Evolutionary conservation across 2,797 vertebrate genomes (phyloP).

Genomic region (Monodelphis domestica): DNA sequence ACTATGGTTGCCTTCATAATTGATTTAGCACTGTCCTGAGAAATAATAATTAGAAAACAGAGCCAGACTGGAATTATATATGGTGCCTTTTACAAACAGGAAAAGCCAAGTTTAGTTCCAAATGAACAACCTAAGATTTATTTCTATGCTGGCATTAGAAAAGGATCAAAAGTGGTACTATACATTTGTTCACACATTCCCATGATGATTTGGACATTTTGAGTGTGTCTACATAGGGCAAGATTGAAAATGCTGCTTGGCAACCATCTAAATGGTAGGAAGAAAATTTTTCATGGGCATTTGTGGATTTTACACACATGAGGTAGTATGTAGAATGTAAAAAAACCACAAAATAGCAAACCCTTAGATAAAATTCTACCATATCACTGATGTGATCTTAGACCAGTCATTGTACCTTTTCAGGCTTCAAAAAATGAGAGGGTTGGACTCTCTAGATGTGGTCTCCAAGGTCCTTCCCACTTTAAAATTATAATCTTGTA

Average conservation of each 20-base stretch:
- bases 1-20: background rate
- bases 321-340: background rate
- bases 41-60: constrained; percentile 51
- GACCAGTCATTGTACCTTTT: background rate
- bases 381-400: background rate
- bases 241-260: background rate
- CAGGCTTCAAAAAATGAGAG: background rate
- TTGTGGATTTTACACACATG: background rate
- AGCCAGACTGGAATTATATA: constrained; percentile 32
- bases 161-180: background rate
- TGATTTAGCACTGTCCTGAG: constrained; percentile 52
- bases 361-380: background rate
- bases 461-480: background rate
- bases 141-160: background rate
- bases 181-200: background rate
- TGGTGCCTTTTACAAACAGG: constrained; percentile 29
- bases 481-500: background rate
- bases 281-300: background rate
- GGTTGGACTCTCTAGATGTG: background rate
- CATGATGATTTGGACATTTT: background rate
- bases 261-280: background rate
- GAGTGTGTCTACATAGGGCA: background rate
- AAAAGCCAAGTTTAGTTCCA: constrained; percentile 15
- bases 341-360: background rate
- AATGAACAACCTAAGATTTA: background rate